These are phyloP conservation scores for Eutolmus rufibarbis DNA, from an alignment of 2,888 invertebrate genomes.

Conservation along the genomic window DNA sequence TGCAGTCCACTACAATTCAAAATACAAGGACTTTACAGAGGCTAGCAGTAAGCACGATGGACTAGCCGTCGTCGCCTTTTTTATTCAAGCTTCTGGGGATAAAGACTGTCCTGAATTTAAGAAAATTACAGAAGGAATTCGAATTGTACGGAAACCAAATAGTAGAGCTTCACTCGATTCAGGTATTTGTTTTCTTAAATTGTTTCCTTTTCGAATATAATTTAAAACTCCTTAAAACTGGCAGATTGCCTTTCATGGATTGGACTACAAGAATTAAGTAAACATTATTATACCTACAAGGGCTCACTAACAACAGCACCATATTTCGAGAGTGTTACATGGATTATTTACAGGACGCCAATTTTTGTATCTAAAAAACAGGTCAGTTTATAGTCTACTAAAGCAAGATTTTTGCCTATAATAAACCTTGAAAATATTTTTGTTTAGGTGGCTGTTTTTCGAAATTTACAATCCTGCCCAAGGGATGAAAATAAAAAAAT, in stretches of 20 bases:
- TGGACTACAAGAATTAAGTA: conserved; percentile 71
- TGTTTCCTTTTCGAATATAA: neutral
- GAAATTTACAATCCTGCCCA: conserved; percentile 61
- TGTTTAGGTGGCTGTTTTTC: conserved; percentile 59
- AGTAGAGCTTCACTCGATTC: conserved; percentile 61
- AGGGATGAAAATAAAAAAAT: conserved; percentile 62
- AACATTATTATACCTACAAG: conserved; percentile 76
- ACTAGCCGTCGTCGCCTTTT: conserved; percentile 74
- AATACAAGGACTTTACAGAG: conserved; percentile 70
- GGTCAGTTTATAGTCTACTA: conserved; percentile 60
- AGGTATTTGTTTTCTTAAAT: conserved; percentile 52
- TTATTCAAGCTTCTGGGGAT: conserved; percentile 69
- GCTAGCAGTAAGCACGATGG: conserved; percentile 75
- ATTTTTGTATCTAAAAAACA: conserved; percentile 73
- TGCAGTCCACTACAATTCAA: conserved; percentile 78
- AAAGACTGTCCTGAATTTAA: conserved; percentile 69
- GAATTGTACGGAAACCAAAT: conserved; percentile 59
- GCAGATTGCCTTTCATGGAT: conserved; percentile 75
- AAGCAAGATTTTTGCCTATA: conserved; percentile 18
- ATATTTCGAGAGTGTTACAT: conserved; percentile 76
- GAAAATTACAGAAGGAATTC: conserved; percentile 66
- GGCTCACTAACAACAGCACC: conserved; percentile 77
- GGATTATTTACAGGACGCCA: conserved; percentile 76
- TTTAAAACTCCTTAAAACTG: neutral
- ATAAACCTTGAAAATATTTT: conserved; percentile 8